Percentiles rank a stretch among this genome's conserved stretches.
Conservation (phyloP, 2,888 invertebrate species). For the Ichneumon xanthorius region DNA sequence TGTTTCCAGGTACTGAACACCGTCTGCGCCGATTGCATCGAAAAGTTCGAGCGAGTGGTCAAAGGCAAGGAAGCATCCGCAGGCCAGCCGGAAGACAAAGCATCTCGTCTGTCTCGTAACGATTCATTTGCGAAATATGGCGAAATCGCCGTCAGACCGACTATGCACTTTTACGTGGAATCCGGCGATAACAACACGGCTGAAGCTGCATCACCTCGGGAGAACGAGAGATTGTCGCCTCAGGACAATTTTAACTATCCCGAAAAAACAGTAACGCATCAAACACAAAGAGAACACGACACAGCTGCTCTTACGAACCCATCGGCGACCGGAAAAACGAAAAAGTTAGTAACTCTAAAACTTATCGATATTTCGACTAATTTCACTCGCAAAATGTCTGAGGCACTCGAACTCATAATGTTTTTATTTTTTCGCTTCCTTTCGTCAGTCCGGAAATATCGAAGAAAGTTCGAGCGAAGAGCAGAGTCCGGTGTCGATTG, state of each 20-base stretch:
- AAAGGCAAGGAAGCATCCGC: not conserved
- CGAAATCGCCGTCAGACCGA: not conserved
- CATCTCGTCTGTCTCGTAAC: not conserved
- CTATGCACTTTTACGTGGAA: constrained; percentile 30
- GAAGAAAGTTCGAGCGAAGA: constrained; percentile 1
- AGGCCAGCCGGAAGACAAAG: not conserved
- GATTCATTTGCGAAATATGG: not conserved
- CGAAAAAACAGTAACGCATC: not conserved
- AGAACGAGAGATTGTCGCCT: not conserved
- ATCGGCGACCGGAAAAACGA: not conserved
- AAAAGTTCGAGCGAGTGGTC: constrained; percentile 54
- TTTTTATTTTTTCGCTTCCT: not conserved
- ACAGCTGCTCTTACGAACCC: not conserved
- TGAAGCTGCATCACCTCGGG: not conserved
- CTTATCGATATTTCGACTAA: not conserved
- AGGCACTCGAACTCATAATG: not conserved
- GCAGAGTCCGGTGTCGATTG: constrained; percentile 33
- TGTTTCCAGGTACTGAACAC: constrained; percentile 68
- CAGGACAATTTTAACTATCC: not conserved
- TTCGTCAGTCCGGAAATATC: constrained; percentile 13
- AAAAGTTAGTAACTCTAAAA: constrained; percentile 2
- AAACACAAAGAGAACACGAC: not conserved
- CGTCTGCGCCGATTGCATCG: constrained; percentile 65
- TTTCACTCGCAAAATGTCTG: not conserved
- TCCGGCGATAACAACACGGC: not conserved